Base-by-base conservation (phyloP, 2,888 invertebrate species). In the Bruchidius siliquastri region DNA sequence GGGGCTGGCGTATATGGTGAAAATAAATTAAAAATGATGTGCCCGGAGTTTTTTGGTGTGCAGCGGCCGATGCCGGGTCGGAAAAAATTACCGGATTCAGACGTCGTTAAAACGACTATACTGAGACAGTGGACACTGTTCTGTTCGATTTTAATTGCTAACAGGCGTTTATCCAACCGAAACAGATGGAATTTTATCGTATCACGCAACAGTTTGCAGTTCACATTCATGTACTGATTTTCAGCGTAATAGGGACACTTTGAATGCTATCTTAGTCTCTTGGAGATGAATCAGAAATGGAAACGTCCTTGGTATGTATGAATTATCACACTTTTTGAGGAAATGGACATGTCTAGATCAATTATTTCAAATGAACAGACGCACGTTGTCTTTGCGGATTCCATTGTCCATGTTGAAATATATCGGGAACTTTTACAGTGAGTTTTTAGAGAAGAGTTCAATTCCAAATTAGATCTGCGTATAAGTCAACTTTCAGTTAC, bases 11-110 rank as follows among this genome's bases (percentile, higher is more conserved):
- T 68, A 68, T 68, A 68, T 21, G 68, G 68, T 21, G 10, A 68
- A 68, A 68, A 68, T 68, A 68, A 68, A 68, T 68, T 68, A 68
- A 70, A 72, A 67, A 22, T 72, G 30, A 67, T 22, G 72, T 67
- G 72, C 10, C 49, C 49, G 49, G 49, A 49, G 49, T 49, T 49
- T 49, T 49, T 49, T 49, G 49, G 49, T 13, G 49, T 3, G 49
- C 49, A 13, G 49, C 49, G 49, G 49, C 49, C 49, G 49, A 49
- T 49, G 49, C 49, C 49, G 49, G 49, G 49, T 13, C 49, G 6
- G 49, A 49, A 49, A 49, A 49, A 49, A 49, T 49, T 49, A 13
- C 49, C 49, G 49, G 49, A 49, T 49, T 49, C 49, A 49, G 49
- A 49, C 49, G 49, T 49, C 49, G 49, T 49, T 49, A 49, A 49